Percentiles rank a stretch among this genome's conserved stretches.
These are phyloP conservation scores for Entomyzon cyanotis DNA, from an alignment of 2,113 vertebrate genomes.

Conservation along the genomic window DNA sequence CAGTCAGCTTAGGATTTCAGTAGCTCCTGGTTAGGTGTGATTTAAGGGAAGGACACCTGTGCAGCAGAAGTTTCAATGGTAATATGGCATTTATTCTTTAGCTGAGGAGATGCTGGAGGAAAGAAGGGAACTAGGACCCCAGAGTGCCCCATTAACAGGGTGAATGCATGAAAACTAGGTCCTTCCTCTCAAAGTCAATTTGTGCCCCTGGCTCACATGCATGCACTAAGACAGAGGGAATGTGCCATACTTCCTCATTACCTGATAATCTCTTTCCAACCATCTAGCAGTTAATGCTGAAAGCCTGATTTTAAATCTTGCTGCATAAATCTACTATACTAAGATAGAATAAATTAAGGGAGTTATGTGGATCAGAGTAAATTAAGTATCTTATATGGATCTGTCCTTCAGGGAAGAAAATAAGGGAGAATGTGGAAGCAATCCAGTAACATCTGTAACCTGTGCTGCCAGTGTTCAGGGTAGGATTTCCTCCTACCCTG, in stretches of 20 bases:
- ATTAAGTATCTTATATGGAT: neutral
- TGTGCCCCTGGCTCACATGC: neutral
- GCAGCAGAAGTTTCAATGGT: neutral
- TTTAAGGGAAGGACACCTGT: neutral
- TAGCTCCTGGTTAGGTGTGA: neutral
- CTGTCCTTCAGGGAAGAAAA: neutral
- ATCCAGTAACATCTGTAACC: neutral
- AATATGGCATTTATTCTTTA: neutral
- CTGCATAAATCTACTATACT: neutral
- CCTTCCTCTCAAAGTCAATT: neutral
- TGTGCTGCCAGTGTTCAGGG: neutral
- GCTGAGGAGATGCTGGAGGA: neutral
- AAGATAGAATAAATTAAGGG: neutral
- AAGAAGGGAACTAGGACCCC: neutral
- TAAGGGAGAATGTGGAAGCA: neutral
- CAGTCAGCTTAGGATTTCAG: neutral
- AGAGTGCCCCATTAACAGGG: neutral
- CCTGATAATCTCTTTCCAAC: neutral
- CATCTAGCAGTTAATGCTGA: neutral
- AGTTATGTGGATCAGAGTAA: neutral
- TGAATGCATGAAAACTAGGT: neutral
- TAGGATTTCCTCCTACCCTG: neutral
- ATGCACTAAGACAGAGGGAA: neutral
- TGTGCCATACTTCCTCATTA: neutral
- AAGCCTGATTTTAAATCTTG: neutral